Evolutionary conservation across 2,888 invertebrate species (phyloP).

Genomic region (Andrena flavipes): DNA sequence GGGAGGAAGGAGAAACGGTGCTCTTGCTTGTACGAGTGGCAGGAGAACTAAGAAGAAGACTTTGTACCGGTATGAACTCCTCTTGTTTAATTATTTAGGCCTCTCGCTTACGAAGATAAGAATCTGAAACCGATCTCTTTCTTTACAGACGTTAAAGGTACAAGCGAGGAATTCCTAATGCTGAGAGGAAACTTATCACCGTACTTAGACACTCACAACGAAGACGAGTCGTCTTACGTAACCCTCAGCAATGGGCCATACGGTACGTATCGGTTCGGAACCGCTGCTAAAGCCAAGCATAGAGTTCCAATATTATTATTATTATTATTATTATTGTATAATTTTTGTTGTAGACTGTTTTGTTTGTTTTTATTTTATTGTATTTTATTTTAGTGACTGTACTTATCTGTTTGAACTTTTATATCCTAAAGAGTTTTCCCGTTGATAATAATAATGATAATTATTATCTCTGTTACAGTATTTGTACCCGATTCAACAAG

Average conservation of each 20-base stretch:
- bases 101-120: background rate
- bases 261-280: slow-evolving; percentile 67
- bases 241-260: slow-evolving; percentile 83
- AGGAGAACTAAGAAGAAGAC: slow-evolving; percentile 42
- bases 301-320: background rate
- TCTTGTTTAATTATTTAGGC: background rate
- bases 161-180: slow-evolving; percentile 83
- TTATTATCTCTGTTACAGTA: slow-evolving; percentile 72
- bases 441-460: too few relatives aligned
- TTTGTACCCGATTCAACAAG: slow-evolving; percentile 78
- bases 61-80: slow-evolving; percentile 66
- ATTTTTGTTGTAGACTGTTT: too few relatives aligned
- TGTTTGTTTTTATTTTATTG: too few relatives aligned
- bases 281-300: too few relatives aligned
- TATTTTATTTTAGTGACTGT: too few relatives aligned
- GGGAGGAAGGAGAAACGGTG: slow-evolving; percentile 28
- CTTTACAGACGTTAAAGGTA: slow-evolving; percentile 77
- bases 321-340: too few relatives aligned
- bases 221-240: slow-evolving; percentile 83
- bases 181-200: slow-evolving; percentile 83
- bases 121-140: background rate
- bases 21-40: slow-evolving; percentile 21
- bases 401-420: too few relatives aligned
- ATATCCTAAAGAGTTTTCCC: too few relatives aligned
- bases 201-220: slow-evolving; percentile 81